Conservation (phyloP, 2,888 invertebrate species). For the Acleris sparsana region DNA sequence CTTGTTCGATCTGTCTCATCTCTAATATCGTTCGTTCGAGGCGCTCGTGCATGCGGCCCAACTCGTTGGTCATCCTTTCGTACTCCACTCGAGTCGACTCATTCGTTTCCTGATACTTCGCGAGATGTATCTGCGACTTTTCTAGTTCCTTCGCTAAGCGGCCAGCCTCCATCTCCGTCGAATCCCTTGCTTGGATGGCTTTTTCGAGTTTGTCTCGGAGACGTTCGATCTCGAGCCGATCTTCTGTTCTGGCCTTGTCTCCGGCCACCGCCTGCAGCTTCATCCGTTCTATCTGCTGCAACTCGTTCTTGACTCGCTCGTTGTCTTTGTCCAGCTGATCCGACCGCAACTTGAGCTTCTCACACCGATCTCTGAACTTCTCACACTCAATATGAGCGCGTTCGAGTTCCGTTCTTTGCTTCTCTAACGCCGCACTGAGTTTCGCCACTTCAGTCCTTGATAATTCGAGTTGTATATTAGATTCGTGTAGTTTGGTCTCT, state of each 20-base stretch:
- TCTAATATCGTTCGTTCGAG: conserved; percentile 88
- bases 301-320: conserved; percentile 74
- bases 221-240: conserved; percentile 91
- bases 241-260: conserved; percentile 86
- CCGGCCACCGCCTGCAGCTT: conserved; percentile 87
- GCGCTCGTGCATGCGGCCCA: conserved; percentile 91
- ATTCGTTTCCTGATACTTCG: conserved; percentile 92
- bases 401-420: conserved; percentile 91
- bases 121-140: conserved; percentile 92
- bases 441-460: conserved; percentile 91
- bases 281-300: conserved; percentile 89
- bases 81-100: conserved; percentile 93
- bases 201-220: conserved; percentile 94
- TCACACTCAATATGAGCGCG: conserved; percentile 94
- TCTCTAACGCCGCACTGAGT: conserved; percentile 89
- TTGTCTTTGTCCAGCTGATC: conserved; percentile 87
- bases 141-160: conserved; percentile 93
- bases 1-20: conserved; percentile 88
- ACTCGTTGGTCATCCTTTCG: conserved; percentile 92
- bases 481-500: conserved; percentile 88
- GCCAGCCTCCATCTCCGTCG: conserved; percentile 93
- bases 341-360: conserved; percentile 89
- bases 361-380: conserved; percentile 93
- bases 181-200: conserved; percentile 90
- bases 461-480: conserved; percentile 91